These are phyloP conservation scores for Sandelia bainsii DNA, from an alignment of 2,797 vertebrate species.

Conservation along the genomic window DNA sequence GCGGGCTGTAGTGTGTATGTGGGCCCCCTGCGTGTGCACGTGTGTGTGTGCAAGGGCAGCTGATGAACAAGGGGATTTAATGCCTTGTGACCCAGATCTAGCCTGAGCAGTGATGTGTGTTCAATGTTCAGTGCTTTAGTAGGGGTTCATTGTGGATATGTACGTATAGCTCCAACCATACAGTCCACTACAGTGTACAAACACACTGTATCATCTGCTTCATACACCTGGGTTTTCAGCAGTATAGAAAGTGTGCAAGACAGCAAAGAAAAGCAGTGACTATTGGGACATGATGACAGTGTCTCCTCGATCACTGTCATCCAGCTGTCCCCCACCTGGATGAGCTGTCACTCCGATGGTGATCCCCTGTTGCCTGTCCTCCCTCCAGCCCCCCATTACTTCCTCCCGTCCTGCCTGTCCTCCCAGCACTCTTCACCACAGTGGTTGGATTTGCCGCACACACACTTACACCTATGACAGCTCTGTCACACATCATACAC, in stretches of 20 bases:
- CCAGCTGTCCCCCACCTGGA: conserved; percentile 60
- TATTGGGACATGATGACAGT: conserved; percentile 19
- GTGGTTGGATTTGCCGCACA: conserved; percentile 43
- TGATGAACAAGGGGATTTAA: conserved; percentile 80
- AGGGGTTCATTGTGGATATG: background rate
- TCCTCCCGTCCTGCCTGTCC: conserved; percentile 20
- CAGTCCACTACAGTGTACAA: background rate
- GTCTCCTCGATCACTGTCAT: conserved; percentile 73
- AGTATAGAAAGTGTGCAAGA: conserved; percentile 19
- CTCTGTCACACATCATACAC: conserved; percentile 73
- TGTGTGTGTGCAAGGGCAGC: conserved; percentile 50
- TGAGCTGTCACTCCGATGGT: conserved; percentile 63
- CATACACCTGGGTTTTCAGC: conserved; percentile 2
- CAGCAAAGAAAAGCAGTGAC: conserved; percentile 20
- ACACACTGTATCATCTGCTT: conserved; percentile 11
- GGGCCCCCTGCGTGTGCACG: background rate
- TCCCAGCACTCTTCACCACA: conserved; percentile 31
- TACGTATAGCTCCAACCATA: background rate
- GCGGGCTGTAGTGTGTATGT: conserved; percentile 29
- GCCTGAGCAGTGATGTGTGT: conserved; percentile 57
- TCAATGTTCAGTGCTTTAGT: conserved; percentile 21
- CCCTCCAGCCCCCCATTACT: conserved; percentile 11
- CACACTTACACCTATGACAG: conserved; percentile 68
- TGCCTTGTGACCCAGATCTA: conserved; percentile 78
- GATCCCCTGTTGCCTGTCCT: background rate